Evolutionary conservation across 2,797 vertebrate species (phyloP), one percentile per base, ranked within the genome.

Genomic region (Amniataba percoides): DNA sequence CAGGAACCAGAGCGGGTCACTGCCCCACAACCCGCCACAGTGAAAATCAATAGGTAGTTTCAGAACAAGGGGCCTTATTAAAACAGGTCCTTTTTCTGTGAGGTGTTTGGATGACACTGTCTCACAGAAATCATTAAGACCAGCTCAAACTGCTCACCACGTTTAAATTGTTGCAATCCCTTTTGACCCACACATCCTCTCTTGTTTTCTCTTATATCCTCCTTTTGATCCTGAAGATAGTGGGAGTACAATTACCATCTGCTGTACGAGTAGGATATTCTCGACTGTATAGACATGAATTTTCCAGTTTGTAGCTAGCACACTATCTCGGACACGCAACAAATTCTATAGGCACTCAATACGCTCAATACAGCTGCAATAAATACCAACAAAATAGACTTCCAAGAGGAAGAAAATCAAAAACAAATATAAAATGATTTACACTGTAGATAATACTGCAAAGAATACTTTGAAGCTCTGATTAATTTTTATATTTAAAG

Each of bases 1-100:
- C 81, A 75, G 81, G 79, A 92, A 89, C 80, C 80, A 84, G 89
- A 90, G 88, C 90, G 80, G 90, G 92, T 90, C 91, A 92, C 84
- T 87, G 81, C 78, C 81, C 92, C 90, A 81, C 93, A 90, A 89
- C 78, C 89, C 53, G 84, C 90, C 91, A 87, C 81, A 79, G 89
- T 81, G 91, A 94, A 96, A 96, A 96, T 96, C 94, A 96, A 95
- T 96, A 96, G 83, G 90, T 93, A 93, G 86, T 95, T 95, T 93
- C 89, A 93, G 93, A 95, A 95, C 92, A 93, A 94, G 92, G 88
- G 78, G 87, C 80, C 92, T 95, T 95, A 92, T 94, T 95, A 95
- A 94, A 95, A 93, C 90, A 36, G 71, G 74, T 78, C 73, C 79
- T 85, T 88, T 91, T 92, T 90, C 89, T 84, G 88, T 60, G 62